Base-by-base conservation (phyloP, 2,113 vertebrate species). In the Rhinolophus sinicus region DNA sequence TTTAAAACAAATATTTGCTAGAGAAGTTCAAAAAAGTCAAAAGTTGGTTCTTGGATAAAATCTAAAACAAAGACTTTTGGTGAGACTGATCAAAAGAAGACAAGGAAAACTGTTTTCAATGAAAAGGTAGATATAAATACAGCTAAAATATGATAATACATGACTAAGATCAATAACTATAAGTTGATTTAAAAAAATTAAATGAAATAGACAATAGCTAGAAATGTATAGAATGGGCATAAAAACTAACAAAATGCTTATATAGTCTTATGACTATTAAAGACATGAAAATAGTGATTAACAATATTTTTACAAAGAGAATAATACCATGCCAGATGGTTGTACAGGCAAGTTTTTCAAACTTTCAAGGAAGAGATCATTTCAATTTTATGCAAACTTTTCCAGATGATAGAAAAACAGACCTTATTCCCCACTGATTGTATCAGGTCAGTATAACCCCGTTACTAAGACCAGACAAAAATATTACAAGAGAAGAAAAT, bases 251-350 rank as follows among this genome's bases (percentile, higher is more conserved):
- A 40, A 82, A 83, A 92, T 40, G 3, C 5, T 67, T 58, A 44
- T 15, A 60, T 9, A 62, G 9, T 67, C 15, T 28, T 50, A 24
- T 52, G 14, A 33, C 44, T 90, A 77, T 60, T 76, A 62, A 89
- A 91, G n/a, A 65, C 90, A 85, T 65, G 4, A 19, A 73, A n/a
- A 15, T 10, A 44, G 28, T 21, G 18, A 18, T 50, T 88, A 69
- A 85, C 92, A 85, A 65, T 85, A 69, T 73, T 76, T 91, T 58
- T 78, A 33, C 13, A 72, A 95, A 93, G 88, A 73, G 88, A 94
- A 81, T 1, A 94, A 81, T 1, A 30, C 50, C n/a, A 80, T 0
- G 0, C 30, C 33, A 83, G 56, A 58, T 86, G 50, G 28, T 38
- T 81, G 80, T 33, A 76, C 0, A 72, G 60, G 16, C 21, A 96